Evolutionary conservation across 2,113 vertebrate species (phyloP), one percentile per base, ranked within the genome.

Genomic region (Ancistrus triradiatus): DNA sequence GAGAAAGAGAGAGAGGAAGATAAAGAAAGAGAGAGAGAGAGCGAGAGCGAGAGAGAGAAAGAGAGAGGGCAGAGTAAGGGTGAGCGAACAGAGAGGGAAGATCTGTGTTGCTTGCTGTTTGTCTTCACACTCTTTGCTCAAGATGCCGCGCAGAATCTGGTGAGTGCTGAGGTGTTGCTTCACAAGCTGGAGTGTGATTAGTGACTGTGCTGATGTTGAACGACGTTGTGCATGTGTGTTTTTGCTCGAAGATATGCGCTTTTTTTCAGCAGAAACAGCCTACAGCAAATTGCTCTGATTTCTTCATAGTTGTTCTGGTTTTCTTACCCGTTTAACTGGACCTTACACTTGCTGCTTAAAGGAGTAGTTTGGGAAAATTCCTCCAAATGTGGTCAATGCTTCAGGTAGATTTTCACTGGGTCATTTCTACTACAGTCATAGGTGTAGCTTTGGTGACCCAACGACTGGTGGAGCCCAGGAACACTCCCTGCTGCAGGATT

Each of bases 91-190:
- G 10, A 44, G 11, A 59, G 11, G 56, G 44, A 66, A 2, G 43
- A 58, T 55, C 52, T 2, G 22, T 17, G 52, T 47, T 28, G 55
- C 42, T 63, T 53, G 31, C 22, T 66, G 52, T 57, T 66, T 50
- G 9, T 48, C 47, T 48, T 44, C 38, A 73, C 22, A 49, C 46
- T 59, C 9, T 52, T 24, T 31, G 59, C 33, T 46, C 52, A 67
- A 35, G 53, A 78, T 78, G 77, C 77, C 74, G 27, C 77, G 74
- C 31, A 76, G 60, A 74, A 63, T 72, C 47, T 78, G 77, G 77
- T 78, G 74, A 78, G 77, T 72, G 38, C n/a, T 13, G 15, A 38
- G 47, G 24, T 44, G 22, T 43, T 66, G 35, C 42, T 37, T 62
- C 10, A 27, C 22, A 8, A 1, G 6, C 3, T 27, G 13, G 5